Conservation (phyloP, 2,113 vertebrate genomes). For the Neolamprologus cancellatus region DNA sequence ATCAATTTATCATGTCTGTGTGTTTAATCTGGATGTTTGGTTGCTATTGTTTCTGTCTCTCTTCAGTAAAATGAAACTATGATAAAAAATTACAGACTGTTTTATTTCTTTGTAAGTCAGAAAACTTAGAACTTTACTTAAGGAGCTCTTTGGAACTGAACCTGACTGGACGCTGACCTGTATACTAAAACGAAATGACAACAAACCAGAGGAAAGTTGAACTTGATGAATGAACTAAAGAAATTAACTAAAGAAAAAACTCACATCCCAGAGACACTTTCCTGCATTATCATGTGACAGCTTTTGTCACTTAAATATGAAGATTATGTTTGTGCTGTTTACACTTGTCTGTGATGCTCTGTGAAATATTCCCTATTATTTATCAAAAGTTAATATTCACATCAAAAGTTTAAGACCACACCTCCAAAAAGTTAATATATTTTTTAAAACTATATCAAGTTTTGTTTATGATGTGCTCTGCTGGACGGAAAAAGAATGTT, state of each 20-base stretch:
- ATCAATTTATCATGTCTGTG: fast-evolving
- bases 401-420: neutral
- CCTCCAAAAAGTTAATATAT: neutral
- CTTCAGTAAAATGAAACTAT: neutral
- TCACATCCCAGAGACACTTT: neutral
- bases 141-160: neutral
- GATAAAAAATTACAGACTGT: neutral
- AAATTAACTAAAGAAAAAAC: neutral
- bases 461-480: neutral
- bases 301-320: neutral
- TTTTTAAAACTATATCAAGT: neutral
- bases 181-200: fast-evolving
- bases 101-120: neutral
- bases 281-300: neutral
- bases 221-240: neutral
- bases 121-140: neutral
- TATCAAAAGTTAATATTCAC: neutral
- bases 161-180: neutral
- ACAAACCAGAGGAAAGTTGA: neutral
- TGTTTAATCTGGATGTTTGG: neutral
- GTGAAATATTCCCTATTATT: fast-evolving
- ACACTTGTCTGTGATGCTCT: neutral
- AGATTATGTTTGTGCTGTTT: neutral
- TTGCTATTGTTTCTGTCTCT: neutral
- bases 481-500: neutral